Conservation (phyloP, 2,113 vertebrate genomes). For the Lynx canadensis region DNA sequence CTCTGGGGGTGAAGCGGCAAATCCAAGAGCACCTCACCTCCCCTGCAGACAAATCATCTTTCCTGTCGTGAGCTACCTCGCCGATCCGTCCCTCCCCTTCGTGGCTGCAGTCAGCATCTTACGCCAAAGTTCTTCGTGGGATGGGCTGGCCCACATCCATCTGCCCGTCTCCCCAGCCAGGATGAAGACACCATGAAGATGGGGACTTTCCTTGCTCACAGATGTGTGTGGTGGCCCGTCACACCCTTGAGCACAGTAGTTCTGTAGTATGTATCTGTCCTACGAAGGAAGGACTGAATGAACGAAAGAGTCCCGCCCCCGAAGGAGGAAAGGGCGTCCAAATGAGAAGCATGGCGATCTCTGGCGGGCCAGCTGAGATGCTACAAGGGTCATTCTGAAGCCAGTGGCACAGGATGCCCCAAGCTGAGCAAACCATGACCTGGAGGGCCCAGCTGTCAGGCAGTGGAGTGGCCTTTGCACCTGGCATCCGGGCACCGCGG, state of each 20-base stretch:
- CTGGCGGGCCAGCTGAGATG: background rate
- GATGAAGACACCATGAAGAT: background rate
- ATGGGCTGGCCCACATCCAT: background rate
- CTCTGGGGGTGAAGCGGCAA: background rate
- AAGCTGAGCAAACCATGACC: background rate
- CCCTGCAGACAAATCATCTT: background rate
- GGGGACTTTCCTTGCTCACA: background rate
- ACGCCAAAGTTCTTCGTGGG: background rate
- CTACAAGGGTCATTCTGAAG: background rate
- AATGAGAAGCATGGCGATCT: background rate
- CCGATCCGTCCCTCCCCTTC: background rate
- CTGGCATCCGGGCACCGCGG: rapidly evolving
- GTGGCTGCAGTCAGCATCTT: rapidly evolving
- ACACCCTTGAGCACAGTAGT: background rate
- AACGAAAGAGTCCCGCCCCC: background rate
- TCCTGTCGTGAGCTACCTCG: background rate
- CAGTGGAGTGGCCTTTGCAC: rapidly evolving
- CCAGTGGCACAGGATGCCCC: background rate
- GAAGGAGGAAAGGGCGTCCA: background rate
- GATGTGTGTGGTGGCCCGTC: rapidly evolving
- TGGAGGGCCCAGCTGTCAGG: background rate
- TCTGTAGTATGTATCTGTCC: rapidly evolving
- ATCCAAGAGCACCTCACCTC: background rate
- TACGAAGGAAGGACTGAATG: background rate
- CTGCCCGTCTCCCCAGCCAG: background rate